These are phyloP conservation scores for Platorchestia sp. DNA, from an alignment of 1,140 invertebrate species.

Conservation along the genomic window DNA sequence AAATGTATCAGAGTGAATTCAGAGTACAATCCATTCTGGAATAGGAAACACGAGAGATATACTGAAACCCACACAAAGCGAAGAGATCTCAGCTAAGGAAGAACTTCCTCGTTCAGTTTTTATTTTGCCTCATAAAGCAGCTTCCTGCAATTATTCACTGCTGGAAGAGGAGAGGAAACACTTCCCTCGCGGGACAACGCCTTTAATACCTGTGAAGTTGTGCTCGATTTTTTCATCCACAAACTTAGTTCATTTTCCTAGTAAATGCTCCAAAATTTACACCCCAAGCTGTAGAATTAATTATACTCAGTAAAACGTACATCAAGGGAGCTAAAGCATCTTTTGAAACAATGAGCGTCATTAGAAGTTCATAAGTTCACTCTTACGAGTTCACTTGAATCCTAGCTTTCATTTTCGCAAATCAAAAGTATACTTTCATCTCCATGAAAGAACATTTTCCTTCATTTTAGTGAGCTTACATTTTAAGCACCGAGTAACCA, in stretches of 20 bases:
- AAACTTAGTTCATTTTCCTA: not conserved
- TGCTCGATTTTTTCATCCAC: not conserved
- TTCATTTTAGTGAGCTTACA: not conserved
- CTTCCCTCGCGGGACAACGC: not conserved
- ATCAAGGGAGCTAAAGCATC: not conserved
- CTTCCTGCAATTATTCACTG: not conserved
- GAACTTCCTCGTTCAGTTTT: not conserved
- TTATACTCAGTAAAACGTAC: not conserved
- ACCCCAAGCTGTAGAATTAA: not conserved
- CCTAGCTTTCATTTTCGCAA: not conserved
- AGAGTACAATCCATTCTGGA: not conserved
- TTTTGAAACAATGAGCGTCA: not conserved
- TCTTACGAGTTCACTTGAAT: not conserved
- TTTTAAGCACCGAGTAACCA: not conserved
- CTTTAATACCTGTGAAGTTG: not conserved
- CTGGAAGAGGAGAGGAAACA: not conserved
- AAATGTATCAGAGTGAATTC: not conserved
- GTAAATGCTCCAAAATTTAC: too few species aligned
- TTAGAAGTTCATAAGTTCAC: not conserved
- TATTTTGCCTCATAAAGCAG: not conserved
- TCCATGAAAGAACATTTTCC: not conserved
- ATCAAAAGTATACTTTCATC: not conserved
- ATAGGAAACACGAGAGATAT: not conserved
- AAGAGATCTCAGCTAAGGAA: not conserved
- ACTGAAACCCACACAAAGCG: not conserved